Conservation (phyloP, 2,888 invertebrate species). For the Dorcus hopei region DNA sequence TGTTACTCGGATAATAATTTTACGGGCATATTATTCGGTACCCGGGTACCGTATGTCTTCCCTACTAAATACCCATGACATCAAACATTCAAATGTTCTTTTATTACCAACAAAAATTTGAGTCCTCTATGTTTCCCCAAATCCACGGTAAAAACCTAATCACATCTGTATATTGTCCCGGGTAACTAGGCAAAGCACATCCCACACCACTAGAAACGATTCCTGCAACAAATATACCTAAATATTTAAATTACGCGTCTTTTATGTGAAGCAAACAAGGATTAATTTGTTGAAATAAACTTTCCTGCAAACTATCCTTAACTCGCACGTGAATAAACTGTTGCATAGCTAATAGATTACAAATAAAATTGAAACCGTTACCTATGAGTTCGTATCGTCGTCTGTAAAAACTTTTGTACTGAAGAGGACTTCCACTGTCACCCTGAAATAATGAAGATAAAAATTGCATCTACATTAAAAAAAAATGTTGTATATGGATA, state of each 20-base stretch:
- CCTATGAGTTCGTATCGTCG: slow-evolving; percentile 24
- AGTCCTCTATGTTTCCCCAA: slow-evolving; percentile 16
- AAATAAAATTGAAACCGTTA: not conserved
- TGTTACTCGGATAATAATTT: too few relatives aligned
- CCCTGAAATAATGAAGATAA: slow-evolving; percentile 8
- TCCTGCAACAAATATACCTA: slow-evolving; percentile 16
- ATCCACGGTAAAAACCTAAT: slow-evolving; percentile 25
- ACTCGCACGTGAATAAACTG: too few relatives aligned
- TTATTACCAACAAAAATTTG: slow-evolving; percentile 4
- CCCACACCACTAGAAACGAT: slow-evolving; percentile 26
- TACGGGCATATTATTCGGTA: too few relatives aligned
- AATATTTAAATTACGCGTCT: not conserved
- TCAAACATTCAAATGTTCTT: not conserved
- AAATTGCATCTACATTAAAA: not conserved
- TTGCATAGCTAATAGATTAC: not conserved
- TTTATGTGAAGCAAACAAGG: not conserved
- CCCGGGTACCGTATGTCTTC: too few relatives aligned
- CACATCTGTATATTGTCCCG: slow-evolving; percentile 26
- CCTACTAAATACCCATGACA: too few relatives aligned
- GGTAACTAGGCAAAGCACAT: slow-evolving; percentile 22
- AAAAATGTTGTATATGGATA: not conserved
- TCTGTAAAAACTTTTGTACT: slow-evolving; percentile 21
- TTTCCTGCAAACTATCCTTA: too few relatives aligned
- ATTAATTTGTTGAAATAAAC: too few relatives aligned
- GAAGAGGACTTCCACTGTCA: slow-evolving; percentile 26